phyloP scores from a whole-genome alignment of 2,888 invertebrate species.

The Acanthosepion lycidas region DNA sequence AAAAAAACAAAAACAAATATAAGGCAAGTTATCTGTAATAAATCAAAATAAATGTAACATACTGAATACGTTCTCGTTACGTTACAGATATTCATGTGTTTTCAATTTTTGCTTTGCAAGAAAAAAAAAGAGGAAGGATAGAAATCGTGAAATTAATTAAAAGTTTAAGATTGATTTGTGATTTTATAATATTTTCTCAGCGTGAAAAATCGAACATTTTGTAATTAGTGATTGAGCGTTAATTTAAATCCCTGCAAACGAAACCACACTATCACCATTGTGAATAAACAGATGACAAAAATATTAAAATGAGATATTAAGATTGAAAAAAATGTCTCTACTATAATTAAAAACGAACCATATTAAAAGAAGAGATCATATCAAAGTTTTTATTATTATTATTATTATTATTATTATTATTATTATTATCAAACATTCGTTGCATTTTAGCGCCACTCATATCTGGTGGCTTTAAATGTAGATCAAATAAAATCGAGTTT shows the following conservation, averaged over 20 bases:
- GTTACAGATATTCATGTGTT: neutral
- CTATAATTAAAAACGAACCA: neutral
- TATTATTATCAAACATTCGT: too few species aligned
- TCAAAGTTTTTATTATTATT: too few species aligned
- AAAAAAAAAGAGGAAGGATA: too few species aligned
- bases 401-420: too few species aligned
- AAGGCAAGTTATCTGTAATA: too few species aligned
- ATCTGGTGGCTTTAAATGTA: too few species aligned
- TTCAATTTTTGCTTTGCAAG: neutral
- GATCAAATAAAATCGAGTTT: too few species aligned
- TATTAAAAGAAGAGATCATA: neutral
- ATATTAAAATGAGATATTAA: neutral
- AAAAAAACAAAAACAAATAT: too few species aligned
- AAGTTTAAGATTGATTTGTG: slow-evolving; percentile 1
- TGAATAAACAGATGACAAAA: neutral
- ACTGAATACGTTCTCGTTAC: neutral
- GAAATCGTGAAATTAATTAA: slow-evolving; percentile 4
- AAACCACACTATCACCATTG: neutral
- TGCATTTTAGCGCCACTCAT: too few species aligned
- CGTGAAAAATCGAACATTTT: neutral
- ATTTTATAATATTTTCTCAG: neutral
- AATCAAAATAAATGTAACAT: too few species aligned
- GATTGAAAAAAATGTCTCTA: neutral
- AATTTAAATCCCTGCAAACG: neutral
- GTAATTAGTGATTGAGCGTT: neutral